Evolutionary conservation across 2,797 vertebrate genomes (phyloP).

Genomic region (Notamacropus eugenii): DNA sequence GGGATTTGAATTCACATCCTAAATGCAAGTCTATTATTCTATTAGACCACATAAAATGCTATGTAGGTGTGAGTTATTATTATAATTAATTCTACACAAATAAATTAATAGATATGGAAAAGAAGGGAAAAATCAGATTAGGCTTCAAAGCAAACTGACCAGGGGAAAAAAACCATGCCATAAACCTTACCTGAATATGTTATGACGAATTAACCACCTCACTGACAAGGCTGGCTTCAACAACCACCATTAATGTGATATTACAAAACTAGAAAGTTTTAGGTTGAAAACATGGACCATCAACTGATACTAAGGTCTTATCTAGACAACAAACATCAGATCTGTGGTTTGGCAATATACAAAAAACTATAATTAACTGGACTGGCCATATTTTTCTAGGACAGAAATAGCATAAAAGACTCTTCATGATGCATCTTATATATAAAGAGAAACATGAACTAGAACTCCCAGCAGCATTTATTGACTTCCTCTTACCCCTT

Average conservation of each 20-base stretch:
- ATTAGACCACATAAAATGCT: not conserved
- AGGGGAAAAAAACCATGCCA: not conserved
- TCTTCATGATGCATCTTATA: conserved; percentile 31
- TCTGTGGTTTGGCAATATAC: conserved; percentile 25
- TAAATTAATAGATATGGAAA: not conserved
- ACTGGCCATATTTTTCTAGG: conserved; percentile 38
- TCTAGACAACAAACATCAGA: conserved; percentile 4
- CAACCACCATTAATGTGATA: conserved; percentile 28
- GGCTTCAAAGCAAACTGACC: not conserved
- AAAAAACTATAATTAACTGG: conserved; percentile 22
- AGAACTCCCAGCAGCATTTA: conserved; percentile 54
- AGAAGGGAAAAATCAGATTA: not conserved
- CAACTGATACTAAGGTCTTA: conserved; percentile 11
- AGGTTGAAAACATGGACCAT: conserved; percentile 14
- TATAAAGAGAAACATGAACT: conserved; percentile 23
- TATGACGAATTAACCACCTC: conserved; percentile 45
- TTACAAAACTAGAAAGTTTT: conserved; percentile 58
- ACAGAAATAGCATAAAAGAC: conserved; percentile 26
- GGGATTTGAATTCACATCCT: not conserved
- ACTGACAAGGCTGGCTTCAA: conserved; percentile 34
- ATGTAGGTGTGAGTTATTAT: not conserved
- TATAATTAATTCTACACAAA: not conserved
- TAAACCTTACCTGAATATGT: conserved; percentile 12
- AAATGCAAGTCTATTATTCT: not conserved
- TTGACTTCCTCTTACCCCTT: conserved; percentile 90